A percentile compares a stretch with the other conserved stretches of the same genome.
phyloP scores from a whole-genome alignment of 2,797 vertebrate species.

The Parauchenoglanis punctatus region DNA sequence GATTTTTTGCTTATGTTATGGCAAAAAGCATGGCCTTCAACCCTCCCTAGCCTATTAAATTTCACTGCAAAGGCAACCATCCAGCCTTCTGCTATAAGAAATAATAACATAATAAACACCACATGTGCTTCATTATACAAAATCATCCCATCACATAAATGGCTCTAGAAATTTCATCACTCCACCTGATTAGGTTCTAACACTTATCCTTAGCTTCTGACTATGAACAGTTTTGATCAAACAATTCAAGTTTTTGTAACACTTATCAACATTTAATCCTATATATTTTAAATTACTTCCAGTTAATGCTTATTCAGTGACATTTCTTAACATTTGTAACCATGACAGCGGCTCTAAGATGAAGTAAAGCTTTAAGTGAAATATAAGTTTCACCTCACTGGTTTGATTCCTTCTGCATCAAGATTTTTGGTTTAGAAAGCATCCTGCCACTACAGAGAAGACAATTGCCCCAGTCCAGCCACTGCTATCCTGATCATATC shows the following conservation, averaged over 20 bases:
- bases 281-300: not conserved
- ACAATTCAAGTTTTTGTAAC: not conserved
- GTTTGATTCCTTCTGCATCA: not conserved
- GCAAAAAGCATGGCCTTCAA: slow-evolving; percentile 25
- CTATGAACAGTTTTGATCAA: not conserved
- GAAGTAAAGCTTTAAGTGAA: not conserved
- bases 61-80: slow-evolving; percentile 14
- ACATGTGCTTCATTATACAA: slow-evolving; percentile 2
- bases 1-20: slow-evolving; percentile 31
- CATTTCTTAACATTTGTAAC: not conserved
- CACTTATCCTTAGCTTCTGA: not conserved
- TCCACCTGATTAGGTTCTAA: not conserved
- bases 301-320: not conserved
- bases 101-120: slow-evolving; percentile 24
- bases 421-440: not conserved
- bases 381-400: not conserved
- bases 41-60: slow-evolving; percentile 30
- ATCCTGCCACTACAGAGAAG: not conserved
- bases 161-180: slow-evolving; percentile 11
- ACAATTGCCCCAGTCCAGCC: not conserved
- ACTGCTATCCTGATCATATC: not conserved
- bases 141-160: not conserved
- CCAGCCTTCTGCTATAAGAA: slow-evolving; percentile 21
- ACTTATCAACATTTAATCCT: not conserved
- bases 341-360: not conserved